Conservation (phyloP, 1,140 invertebrate species). For the Nomia melanderi region DNA sequence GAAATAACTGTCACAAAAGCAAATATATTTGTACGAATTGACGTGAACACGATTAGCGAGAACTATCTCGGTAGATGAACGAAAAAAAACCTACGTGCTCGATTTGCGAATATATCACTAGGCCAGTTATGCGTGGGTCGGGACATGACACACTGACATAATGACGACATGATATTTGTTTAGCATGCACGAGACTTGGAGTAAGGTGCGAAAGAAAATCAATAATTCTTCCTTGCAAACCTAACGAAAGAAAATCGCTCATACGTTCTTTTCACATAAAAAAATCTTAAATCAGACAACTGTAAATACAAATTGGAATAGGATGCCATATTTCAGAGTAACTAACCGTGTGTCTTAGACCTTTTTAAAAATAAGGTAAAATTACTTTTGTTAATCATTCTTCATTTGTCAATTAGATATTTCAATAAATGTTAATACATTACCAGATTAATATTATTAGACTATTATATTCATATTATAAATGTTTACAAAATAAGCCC, state of each 20-base stretch:
- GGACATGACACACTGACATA: constrained; percentile 4
- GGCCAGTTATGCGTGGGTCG: neutral
- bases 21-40: constrained; percentile 3
- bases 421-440: no score
- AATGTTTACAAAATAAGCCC: no score
- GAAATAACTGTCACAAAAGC: neutral
- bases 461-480: no score
- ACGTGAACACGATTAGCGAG: neutral
- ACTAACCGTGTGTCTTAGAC: no score
- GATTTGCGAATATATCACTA: neutral
- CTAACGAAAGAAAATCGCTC: neutral
- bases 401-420: no score
- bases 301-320: no score
- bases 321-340: no score
- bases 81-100: neutral
- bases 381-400: no score
- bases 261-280: no score
- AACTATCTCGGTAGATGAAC: neutral
- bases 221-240: neutral
- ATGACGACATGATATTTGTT: neutral
- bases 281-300: no score
- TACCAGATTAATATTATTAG: no score
- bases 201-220: neutral
- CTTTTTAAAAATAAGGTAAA: no score
- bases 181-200: neutral